Evolutionary conservation across 2,113 vertebrate genomes (phyloP).

Genomic region (Enhydra lutris): DNA sequence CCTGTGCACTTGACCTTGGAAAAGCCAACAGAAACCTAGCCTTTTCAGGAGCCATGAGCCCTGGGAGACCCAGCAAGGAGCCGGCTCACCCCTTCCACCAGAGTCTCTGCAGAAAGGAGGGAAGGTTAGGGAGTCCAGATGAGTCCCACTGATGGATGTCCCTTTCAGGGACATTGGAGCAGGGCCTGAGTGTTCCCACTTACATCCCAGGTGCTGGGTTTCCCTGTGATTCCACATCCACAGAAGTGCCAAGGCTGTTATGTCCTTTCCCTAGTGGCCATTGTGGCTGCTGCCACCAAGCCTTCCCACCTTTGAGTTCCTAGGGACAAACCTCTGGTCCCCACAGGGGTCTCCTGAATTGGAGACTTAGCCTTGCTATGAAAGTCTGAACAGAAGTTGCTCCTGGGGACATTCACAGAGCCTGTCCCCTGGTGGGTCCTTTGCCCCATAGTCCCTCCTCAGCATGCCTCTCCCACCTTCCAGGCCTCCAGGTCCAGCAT

Average conservation of each 20-base stretch:
- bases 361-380: background rate
- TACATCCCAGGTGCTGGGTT: rapidly evolving
- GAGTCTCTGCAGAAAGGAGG: background rate
- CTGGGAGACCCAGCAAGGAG: background rate
- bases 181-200: background rate
- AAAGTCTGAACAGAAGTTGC: background rate
- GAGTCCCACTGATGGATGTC: too few relatives aligned
- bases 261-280: background rate
- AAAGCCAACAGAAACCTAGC: background rate
- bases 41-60: background rate
- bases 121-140: background rate
- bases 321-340: background rate
- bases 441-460: background rate
- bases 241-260: background rate
- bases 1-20: background rate
- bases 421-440: rapidly evolving
- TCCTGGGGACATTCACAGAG: background rate
- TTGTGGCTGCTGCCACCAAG: rapidly evolving
- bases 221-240: too few relatives aligned
- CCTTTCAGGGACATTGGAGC: background rate
- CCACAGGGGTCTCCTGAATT: background rate
- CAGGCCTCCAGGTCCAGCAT: background rate
- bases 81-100: background rate
- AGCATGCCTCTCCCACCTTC: background rate
- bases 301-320: background rate